phyloP scores from a whole-genome alignment of 2,888 invertebrate species.

The Cyclophora punctaria region DNA sequence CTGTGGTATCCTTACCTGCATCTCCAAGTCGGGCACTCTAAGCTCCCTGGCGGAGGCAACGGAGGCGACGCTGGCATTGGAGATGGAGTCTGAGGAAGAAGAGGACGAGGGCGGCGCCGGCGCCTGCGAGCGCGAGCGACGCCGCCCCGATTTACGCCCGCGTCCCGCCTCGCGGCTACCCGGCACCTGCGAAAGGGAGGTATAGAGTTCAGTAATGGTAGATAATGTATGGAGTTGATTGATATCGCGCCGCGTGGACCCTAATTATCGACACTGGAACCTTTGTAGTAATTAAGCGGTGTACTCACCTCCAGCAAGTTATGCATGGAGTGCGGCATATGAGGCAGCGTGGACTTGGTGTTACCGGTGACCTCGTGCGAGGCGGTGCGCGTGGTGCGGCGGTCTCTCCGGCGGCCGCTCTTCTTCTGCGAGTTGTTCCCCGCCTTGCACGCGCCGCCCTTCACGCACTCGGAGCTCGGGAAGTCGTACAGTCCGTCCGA shows the following conservation, averaged over 20 bases:
- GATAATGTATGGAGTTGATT: too few species aligned
- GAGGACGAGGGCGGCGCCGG: constrained; percentile 61
- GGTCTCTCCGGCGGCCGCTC: constrained; percentile 77
- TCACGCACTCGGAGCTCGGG: constrained; percentile 82
- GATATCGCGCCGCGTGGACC: too few species aligned
- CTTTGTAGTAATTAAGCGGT: not conserved
- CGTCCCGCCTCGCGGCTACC: constrained; percentile 45
- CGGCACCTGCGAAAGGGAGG: constrained; percentile 40
- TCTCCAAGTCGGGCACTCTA: constrained; percentile 53
- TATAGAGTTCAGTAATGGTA: too few species aligned
- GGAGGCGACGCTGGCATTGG: constrained; percentile 62
- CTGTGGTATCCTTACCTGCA: constrained; percentile 43
- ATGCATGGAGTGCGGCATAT: constrained; percentile 71
- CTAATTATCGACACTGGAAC: too few species aligned
- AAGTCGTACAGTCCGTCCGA: constrained; percentile 88
- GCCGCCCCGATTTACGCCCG: constrained; percentile 51
- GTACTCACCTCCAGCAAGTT: constrained; percentile 76
- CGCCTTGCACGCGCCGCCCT: constrained; percentile 69
- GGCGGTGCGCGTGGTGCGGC: constrained; percentile 72
- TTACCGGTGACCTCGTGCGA: constrained; percentile 63
- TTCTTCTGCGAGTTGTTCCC: constrained; percentile 74
- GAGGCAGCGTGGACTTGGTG: constrained; percentile 72
- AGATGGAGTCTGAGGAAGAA: constrained; percentile 56
- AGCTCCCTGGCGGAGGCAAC: constrained; percentile 63
- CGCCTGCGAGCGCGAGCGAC: constrained; percentile 61